Evolutionary conservation across 2,797 vertebrate species (phyloP).

Genomic region (Taenioides sp.): DNA sequence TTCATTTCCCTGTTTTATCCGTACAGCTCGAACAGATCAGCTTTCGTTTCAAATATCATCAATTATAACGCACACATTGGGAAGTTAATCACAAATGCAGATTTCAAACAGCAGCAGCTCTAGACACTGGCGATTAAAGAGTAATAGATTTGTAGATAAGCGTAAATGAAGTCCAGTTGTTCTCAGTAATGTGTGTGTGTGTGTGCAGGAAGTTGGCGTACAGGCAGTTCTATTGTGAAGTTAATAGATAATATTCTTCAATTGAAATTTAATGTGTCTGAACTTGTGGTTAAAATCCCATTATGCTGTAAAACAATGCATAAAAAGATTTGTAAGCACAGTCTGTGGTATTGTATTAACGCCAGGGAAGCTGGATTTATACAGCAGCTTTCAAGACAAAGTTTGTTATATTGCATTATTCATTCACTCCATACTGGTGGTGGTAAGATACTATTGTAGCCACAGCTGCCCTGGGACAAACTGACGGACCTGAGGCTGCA

Average conservation of each 20-base stretch:
- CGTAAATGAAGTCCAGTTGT: slow-evolving; percentile 4
- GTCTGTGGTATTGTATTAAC: no score
- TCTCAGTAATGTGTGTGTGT: background rate
- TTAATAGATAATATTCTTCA: background rate
- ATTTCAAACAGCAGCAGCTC: slow-evolving; percentile 25
- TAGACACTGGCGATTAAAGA: background rate
- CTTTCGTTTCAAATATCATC: slow-evolving; percentile 52
- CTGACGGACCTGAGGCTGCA: no score
- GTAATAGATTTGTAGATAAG: background rate
- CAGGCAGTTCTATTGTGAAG: background rate
- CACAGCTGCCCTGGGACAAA: no score
- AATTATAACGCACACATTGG: slow-evolving; percentile 32
- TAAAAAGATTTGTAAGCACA: no score
- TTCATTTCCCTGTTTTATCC: slow-evolving; percentile 66
- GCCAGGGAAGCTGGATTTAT: no score
- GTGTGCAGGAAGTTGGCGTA: background rate
- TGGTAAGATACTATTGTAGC: no score
- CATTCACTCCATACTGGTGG: no score
- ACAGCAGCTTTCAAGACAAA: no score
- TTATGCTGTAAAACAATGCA: background rate
- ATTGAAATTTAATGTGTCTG: background rate
- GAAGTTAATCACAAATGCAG: slow-evolving; percentile 33
- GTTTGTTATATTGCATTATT: no score
- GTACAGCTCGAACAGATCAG: slow-evolving; percentile 33
- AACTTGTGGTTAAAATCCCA: background rate